A percentile compares a stretch with the other conserved stretches of the same genome.
Evolutionary conservation across 2,113 vertebrate genomes (phyloP).

Genomic region (Pteropus alecto): DNA sequence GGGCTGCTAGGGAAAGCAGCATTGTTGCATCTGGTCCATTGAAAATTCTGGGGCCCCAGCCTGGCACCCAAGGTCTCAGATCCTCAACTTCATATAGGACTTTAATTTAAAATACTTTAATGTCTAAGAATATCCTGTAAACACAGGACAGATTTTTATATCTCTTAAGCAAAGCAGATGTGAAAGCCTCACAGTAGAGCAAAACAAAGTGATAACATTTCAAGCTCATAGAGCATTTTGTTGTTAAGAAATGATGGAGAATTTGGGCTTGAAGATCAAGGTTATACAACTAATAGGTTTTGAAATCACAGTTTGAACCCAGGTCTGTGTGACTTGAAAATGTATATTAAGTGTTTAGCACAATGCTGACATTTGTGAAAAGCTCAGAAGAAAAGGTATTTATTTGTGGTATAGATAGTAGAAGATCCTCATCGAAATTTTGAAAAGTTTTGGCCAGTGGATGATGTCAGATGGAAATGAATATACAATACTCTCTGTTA

Average conservation of each 20-base stretch:
- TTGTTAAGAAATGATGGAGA: neutral
- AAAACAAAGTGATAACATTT: neutral
- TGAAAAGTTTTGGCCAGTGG: neutral
- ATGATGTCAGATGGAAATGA: neutral
- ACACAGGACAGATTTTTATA: neutral
- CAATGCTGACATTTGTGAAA: neutral
- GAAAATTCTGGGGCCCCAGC: neutral
- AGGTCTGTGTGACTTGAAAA: neutral
- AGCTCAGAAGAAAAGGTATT: neutral
- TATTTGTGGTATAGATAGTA: neutral
- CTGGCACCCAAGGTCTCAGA: neutral
- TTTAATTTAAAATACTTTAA: neutral
- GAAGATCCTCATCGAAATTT: neutral
- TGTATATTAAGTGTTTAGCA: neutral
- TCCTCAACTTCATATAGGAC: neutral
- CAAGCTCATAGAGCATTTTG: neutral
- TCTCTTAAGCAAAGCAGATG: neutral
- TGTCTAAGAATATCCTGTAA: neutral
- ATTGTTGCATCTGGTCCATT: neutral
- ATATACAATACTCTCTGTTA: neutral
- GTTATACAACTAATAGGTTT: neutral
- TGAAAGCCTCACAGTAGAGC: neutral
- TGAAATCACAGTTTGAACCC: neutral
- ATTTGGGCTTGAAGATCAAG: neutral
- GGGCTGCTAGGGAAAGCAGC: neutral